phyloP scores from a whole-genome alignment of 2,797 vertebrate species.

The Naso thynnoides region DNA sequence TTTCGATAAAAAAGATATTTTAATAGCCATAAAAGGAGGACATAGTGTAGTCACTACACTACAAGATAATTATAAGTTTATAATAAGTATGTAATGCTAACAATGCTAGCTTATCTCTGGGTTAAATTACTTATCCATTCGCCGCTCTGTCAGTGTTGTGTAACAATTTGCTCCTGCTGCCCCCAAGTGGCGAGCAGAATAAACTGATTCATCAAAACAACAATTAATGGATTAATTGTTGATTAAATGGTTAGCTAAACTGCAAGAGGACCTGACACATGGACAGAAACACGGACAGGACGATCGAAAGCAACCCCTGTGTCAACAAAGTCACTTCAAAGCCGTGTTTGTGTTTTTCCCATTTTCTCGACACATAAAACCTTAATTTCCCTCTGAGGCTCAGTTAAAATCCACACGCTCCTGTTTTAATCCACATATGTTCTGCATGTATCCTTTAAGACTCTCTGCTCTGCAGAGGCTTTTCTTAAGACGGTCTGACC shows the following conservation, averaged over 20 bases:
- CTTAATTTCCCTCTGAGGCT: conserved; percentile 52
- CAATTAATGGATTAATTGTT: background rate
- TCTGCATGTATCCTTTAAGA: conserved; percentile 50
- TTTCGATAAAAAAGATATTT: too few relatives aligned
- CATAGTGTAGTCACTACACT: too few relatives aligned
- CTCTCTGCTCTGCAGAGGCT: conserved; percentile 37
- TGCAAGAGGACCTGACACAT: too few relatives aligned
- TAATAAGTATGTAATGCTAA: too few relatives aligned
- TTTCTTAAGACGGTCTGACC: conserved; percentile 63
- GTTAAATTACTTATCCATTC: too few relatives aligned
- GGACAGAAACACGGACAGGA: background rate
- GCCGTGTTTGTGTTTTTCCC: conserved; percentile 23
- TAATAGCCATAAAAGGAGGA: too few relatives aligned
- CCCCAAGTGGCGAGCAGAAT: background rate
- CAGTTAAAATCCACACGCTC: conserved; percentile 49
- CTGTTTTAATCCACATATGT: conserved; percentile 69
- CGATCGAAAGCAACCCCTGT: background rate
- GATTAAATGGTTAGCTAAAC: too few relatives aligned
- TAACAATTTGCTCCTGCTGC: background rate
- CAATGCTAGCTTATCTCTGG: too few relatives aligned
- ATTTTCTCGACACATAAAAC: conserved; percentile 47
- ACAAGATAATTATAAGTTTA: too few relatives aligned
- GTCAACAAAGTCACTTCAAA: conserved; percentile 28
- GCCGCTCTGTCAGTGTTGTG: background rate
- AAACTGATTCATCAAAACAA: background rate